Evolutionary conservation across 1,140 invertebrate genomes (phyloP), one percentile per base, ranked within the genome.

Genomic region (Bombus superbus): DNA sequence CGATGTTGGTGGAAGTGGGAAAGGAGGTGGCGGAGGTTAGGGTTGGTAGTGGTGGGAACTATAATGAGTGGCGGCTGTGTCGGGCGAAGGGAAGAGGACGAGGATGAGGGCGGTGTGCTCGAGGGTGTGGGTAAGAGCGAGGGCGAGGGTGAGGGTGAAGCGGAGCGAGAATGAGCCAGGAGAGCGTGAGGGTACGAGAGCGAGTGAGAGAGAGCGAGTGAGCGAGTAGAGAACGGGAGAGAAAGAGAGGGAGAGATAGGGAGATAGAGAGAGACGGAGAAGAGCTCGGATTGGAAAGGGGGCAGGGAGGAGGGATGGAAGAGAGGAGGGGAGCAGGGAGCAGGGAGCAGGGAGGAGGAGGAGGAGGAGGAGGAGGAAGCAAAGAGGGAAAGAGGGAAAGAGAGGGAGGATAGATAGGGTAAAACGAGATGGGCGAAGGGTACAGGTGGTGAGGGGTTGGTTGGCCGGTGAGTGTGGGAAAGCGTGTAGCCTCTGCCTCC

Each of bases 21-120:
- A 84, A 91, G 91, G 89, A 89, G 88, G 86, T 86, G 85, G 90
- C 88, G 87, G 86, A 88, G 89, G 90, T 90, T 78, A 75, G 90
- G 79, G 86, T 83, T 59, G 73, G 64, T 80, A 87, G 91, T 90
- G 91, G 89, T 92, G 92, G 91, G 92, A 93, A 94, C 92, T 92
- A 93, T 94, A 94, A 94, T 93, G 94, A 94, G 93, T 93, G 91
- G 93, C 91, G 90, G 92, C 85, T 91, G 90, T 85, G 90, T 88
- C 81, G 86, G 86, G 86, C 83, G 86, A 86, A 86, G 87, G 82
- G 90, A 82, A 64, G 88, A 81, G 78, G 82, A n/a, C 32, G 62
- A 77, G 66, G 83, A 80, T 83, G 74, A 78, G 81, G 84, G 84
- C 81, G 77, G 73, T 69, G 59, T 78, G 83, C 83, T 72, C 42